Conservation (phyloP, 2,797 vertebrate genomes). For the Onychomys torridus region DNA sequence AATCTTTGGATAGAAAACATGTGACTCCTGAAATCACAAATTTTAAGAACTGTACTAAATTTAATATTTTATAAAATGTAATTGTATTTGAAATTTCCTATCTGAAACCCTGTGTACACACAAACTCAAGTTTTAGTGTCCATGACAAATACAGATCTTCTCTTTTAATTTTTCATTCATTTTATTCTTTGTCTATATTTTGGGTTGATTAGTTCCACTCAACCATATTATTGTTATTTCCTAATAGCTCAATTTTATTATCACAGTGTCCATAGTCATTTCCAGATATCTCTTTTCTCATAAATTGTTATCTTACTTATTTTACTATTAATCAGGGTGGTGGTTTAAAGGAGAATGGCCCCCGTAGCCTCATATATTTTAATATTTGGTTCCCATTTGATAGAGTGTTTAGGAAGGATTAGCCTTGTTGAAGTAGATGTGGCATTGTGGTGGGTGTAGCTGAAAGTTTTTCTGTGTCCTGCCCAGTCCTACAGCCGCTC, state of each 20-base stretch:
- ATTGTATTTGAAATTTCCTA: not conserved
- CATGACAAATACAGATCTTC: not conserved
- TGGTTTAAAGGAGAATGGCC: not conserved
- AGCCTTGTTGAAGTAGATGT: not conserved
- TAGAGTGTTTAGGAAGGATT: not conserved
- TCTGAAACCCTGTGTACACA: not conserved
- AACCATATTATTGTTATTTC: not conserved
- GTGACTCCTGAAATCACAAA: not conserved
- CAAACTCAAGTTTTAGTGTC: not conserved
- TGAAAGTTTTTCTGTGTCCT: too few relatives aligned
- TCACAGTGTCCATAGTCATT: not conserved
- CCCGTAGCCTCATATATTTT: not conserved
- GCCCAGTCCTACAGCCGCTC: too few relatives aligned
- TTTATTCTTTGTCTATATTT: constrained; percentile 10
- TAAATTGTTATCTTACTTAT: not conserved
- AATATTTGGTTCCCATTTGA: not conserved
- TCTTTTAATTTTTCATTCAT: not conserved
- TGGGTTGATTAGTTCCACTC: not conserved
- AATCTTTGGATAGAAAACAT: not conserved
- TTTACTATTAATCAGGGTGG: not conserved
- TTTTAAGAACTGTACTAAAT: not conserved
- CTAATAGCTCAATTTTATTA: not conserved
- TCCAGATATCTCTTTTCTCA: not conserved
- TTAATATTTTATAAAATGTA: not conserved
- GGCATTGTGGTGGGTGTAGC: too few relatives aligned